These are phyloP conservation scores for Pseudolaguvia tuberculata DNA, from an alignment of 2,113 vertebrate genomes.

Conservation along the genomic window DNA sequence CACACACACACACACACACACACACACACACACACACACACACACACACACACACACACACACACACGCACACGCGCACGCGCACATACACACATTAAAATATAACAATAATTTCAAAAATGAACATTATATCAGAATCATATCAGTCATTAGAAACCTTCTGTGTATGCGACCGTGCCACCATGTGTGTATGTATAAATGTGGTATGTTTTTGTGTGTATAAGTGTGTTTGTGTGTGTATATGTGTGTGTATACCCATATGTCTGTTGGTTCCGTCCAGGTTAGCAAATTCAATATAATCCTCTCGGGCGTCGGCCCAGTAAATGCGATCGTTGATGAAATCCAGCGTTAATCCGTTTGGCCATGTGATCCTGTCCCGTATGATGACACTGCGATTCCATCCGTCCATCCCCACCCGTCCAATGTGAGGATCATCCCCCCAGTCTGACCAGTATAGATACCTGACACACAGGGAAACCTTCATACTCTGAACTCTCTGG, in stretches of 20 bases:
- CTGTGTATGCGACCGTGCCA: too few relatives aligned
- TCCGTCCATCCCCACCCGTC: slow-evolving; percentile 92
- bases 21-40: too few relatives aligned
- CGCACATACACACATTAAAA: too few relatives aligned
- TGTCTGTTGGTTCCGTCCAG: slow-evolving; percentile 87
- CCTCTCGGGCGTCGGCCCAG: slow-evolving; percentile 93
- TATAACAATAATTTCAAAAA: too few relatives aligned
- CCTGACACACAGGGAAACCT: slow-evolving; percentile 55
- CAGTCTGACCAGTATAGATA: slow-evolving; percentile 98
- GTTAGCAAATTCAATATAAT: slow-evolving; percentile 94
- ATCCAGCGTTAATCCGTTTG: slow-evolving; percentile 90
- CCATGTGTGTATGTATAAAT: too few relatives aligned
- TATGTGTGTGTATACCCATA: slow-evolving; percentile 67
- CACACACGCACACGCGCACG: too few relatives aligned
- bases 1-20: too few relatives aligned
- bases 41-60: too few relatives aligned
- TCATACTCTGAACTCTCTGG: too few relatives aligned
- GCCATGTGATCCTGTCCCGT: slow-evolving; percentile 72
- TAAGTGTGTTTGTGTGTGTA: neutral
- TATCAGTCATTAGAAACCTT: too few relatives aligned
- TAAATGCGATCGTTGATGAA: slow-evolving; percentile 94
- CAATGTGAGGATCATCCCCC: slow-evolving; percentile 93
- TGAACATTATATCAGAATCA: too few relatives aligned
- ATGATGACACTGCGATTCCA: slow-evolving; percentile 69
- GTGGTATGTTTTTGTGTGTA: too few relatives aligned